phyloP scores from a whole-genome alignment of 37 sponge, comb jelly and placozoan genomes.

The Halisarca cf. caerulea region DNA sequence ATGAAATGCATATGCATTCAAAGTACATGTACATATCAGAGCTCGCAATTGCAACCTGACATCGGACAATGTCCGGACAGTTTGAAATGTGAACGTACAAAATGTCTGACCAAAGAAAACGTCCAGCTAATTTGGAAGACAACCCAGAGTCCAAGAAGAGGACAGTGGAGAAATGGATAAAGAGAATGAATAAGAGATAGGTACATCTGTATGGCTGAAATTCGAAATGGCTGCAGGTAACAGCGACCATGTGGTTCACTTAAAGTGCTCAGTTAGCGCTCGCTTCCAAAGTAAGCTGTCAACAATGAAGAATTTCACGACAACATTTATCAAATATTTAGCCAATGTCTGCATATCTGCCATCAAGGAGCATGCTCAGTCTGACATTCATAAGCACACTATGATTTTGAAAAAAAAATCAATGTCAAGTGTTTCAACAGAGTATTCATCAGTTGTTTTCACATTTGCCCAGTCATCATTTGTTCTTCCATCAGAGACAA shows the following conservation, averaged over 20 bases:
- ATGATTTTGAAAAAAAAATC: conserved; percentile 35
- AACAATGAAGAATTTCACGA: conserved; percentile 37
- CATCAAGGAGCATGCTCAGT: conserved; percentile 48
- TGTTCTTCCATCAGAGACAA: conserved; percentile 15
- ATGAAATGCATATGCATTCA: too few species aligned
- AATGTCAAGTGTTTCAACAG: background rate
- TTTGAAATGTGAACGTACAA: conserved; percentile 7
- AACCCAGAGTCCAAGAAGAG: conserved; percentile 3
- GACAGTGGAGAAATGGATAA: background rate
- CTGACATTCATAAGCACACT: conserved; percentile 33
- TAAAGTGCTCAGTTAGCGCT: conserved; percentile 45
- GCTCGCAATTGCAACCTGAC: conserved; percentile 30
- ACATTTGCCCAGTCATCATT: conserved; percentile 8
- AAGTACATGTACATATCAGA: too few species aligned
- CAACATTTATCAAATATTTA: conserved; percentile 45
- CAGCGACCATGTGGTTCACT: conserved; percentile 29
- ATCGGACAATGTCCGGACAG: conserved; percentile 48
- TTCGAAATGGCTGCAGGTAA: conserved; percentile 30
- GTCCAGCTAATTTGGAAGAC: background rate
- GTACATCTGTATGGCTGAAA: conserved; percentile 34
- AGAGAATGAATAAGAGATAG: conserved; percentile 34
- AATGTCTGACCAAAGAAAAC: conserved; percentile 18
- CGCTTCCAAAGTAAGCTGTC: conserved; percentile 31
- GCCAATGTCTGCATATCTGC: conserved; percentile 18
- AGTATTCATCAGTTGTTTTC: background rate